A percentile compares a stretch with the other conserved stretches of the same genome.
Evolutionary conservation across 2,888 invertebrate genomes (phyloP).

Genomic region (Hanleya hanleyi): DNA sequence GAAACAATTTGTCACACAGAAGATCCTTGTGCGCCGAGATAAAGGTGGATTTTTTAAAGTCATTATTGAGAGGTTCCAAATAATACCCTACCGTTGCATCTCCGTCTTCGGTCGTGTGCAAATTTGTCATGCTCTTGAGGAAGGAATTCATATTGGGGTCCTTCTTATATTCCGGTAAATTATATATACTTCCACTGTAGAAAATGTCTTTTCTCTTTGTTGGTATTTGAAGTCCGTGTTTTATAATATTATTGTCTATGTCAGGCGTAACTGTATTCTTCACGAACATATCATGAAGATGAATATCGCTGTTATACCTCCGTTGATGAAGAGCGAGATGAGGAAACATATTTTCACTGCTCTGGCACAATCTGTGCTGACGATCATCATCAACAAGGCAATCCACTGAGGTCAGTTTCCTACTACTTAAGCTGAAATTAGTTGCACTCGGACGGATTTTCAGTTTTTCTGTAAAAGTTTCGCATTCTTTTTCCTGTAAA

Average conservation of each 20-base stretch:
- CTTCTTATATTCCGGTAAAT: conserved; percentile 72
- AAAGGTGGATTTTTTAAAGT: background rate
- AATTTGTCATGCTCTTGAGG: conserved; percentile 29
- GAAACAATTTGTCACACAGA: conserved; percentile 42
- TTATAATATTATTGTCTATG: background rate
- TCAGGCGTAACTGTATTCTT: background rate
- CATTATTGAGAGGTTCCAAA: too few species aligned
- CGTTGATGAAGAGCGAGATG: background rate
- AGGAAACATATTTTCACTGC: background rate
- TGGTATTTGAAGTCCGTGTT: background rate
- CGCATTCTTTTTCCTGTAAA: too few species aligned
- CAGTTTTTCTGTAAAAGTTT: too few species aligned
- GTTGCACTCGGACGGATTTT: too few species aligned
- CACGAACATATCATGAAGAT: background rate
- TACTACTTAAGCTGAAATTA: too few species aligned
- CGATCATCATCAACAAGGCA: too few species aligned
- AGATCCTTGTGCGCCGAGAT: background rate
- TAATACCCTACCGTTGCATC: too few species aligned
- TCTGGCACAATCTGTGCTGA: background rate
- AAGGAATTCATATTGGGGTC: conserved; percentile 31
- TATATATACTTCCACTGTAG: conserved; percentile 85
- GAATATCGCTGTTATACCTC: background rate
- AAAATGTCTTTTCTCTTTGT: conserved; percentile 85
- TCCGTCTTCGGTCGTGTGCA: background rate
- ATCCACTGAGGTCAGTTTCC: too few species aligned